These are phyloP conservation scores for Heptranchias perlo DNA, from an alignment of 2,113 vertebrate genomes.

Conservation along the genomic window DNA sequence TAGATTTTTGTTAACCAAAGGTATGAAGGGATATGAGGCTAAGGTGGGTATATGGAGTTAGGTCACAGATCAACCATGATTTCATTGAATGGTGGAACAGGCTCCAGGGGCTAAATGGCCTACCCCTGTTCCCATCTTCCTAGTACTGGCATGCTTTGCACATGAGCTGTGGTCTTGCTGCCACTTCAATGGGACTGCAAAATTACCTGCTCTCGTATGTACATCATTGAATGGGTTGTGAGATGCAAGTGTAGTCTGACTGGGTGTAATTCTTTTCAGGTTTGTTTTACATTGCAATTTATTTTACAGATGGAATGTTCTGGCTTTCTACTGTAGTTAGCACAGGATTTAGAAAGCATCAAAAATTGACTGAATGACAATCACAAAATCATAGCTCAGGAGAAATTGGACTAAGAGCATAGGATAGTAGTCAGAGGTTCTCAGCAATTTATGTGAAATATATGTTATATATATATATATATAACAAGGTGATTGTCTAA, in stretches of 20 bases:
- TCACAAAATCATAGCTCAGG: neutral
- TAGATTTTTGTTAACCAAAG: too few relatives aligned
- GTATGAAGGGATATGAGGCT: too few relatives aligned
- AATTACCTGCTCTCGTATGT: neutral
- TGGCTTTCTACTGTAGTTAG: neutral
- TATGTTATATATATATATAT: too few relatives aligned
- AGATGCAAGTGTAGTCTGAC: neutral
- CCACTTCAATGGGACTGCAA: neutral
- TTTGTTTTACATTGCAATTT: conserved; percentile 8
- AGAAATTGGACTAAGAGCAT: neutral
- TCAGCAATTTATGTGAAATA: too few relatives aligned
- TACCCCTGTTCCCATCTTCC: too few relatives aligned
- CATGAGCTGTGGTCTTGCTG: neutral
- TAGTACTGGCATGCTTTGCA: neutral
- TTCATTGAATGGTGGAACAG: too few relatives aligned
- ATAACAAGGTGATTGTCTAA: too few relatives aligned
- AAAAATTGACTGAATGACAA: neutral
- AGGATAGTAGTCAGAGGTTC: neutral
- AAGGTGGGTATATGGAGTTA: too few relatives aligned
- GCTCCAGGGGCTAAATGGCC: too few relatives aligned
- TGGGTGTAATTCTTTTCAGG: neutral
- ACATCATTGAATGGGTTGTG: neutral
- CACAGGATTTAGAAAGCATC: neutral
- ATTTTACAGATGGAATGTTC: neutral
- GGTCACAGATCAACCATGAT: too few relatives aligned